Base-by-base conservation (phyloP, 2,113 vertebrate genomes). In the Phaetusa simplex region DNA sequence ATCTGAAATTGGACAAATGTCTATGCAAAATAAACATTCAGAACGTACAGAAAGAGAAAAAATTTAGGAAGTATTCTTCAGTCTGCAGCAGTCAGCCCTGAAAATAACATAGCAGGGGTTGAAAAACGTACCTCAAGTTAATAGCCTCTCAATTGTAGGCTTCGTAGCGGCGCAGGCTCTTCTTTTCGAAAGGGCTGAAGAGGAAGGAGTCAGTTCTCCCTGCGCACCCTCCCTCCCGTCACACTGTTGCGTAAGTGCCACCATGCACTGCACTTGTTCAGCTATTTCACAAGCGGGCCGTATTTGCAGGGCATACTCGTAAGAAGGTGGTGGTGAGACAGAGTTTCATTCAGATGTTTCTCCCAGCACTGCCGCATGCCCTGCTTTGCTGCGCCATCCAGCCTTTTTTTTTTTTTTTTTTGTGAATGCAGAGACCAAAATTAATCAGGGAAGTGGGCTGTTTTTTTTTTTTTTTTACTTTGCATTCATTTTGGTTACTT, bases 231-330 rank as follows among this genome's bases (percentile, higher is more conserved):
- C 55, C 38, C 47, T 80, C 24, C n/a, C 30, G 10, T 56, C 34
- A 8, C 18, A 43, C 79, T 2, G 0, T n/a, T 82, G 49, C 8
- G 0, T 59, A 47, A 94, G 58, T 27, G 50, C 40, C 5, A 7
- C 0, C 0, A n/a, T 0, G 0, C 5, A 6, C 64, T 50, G 72
- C 30, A 19, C 82, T 74, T 42, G 40, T 71, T 86, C 27, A 11
- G 16, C 69, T 62, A 0, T 42, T 62, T 38, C 47, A 89, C 43
- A 53, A 58, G 50, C 43, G 42, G n/a, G 18, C 53, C 4, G 0
- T 14, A 29, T 58, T 73, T 70, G 32, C 69, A 36, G 81, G 84
- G 32, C 29, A 6, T 27, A 12, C 42, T 86, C 1, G 1, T 29
- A 42, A 32, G 47, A 81, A 67, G 52, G 56, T 50, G 47, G 42